Base-by-base conservation (phyloP, 1,140 invertebrate species). In the Wiebesia pumilae region DNA sequence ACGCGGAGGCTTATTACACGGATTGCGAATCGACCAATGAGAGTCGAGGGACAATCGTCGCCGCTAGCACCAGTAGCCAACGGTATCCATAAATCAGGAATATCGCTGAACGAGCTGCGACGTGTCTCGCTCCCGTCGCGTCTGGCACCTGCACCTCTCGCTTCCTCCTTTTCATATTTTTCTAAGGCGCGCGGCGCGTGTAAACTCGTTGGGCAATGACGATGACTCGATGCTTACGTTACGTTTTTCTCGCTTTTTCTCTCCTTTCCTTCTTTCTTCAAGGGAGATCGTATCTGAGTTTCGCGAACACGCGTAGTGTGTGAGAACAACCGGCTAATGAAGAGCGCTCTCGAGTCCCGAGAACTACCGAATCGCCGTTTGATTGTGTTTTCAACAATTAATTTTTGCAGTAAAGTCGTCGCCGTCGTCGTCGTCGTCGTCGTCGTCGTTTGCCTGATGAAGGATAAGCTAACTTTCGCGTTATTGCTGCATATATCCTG, bases 251-350 rank as follows among this genome's bases (percentile, higher is more conserved):
- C 40, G 14, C n/a, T 67, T 27, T 47, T 35, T 80, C 47, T 69
- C 40, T 75, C 58, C 19, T 16, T 16, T 33, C 24, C 58, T 67
- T 4, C 3, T 40, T 51, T 81, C 35, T 58, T 58, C 43, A 35
- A 12, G 35, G 0, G 24, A 84, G 86, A 87, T 87, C 65, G 2
- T 87, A 87, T 87, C 86, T 12, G 82, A 84, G 77, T 87, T 87
- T 87, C 51, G 81, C 40, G 82, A 87, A 87, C 86, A 91, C 90
- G 88, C 89, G 90, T 90, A 90, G 88, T 92, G 91, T 93, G 92
- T 93, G 92, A 93, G 92, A 93, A 93, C 90, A 86, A 88, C 87
- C 62, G 89, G 88, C 86, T 90, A 90, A 91, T 90, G 90, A 91
- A 82, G 62, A 81, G 82, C 27, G 40, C 67, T 38, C 33, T 67